Base-by-base conservation (phyloP, 2,797 vertebrate species). In the Tarsius wallacei region DNA sequence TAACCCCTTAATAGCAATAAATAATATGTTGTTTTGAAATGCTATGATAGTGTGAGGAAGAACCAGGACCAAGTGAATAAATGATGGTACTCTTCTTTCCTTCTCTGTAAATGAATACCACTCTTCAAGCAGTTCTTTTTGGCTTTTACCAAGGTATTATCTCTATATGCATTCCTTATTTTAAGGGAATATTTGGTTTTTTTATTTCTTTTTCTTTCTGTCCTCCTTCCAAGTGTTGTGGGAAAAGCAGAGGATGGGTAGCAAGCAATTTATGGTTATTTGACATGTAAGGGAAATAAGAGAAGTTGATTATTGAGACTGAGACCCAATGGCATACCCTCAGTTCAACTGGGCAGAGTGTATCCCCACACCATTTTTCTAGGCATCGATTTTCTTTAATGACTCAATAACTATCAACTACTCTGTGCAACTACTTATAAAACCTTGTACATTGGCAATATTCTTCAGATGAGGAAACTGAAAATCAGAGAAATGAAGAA, bases 401-500 rank as follows among this genome's bases (percentile, higher is more conserved):
- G 55, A 83, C 53, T 83, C 47, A 93, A 7, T 74, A 85, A 64
- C n/a, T 78, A 26, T 90, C 66, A 82, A 73, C 74, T 94, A 8
- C n/a, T 89, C 31, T 91, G 24, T 90, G 8, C 36, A 17, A 63
- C 87, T 86, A 64, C 83, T 81, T 91, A 53, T 89, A 28, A 53
- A 61, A 96, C 26, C 49, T 82, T 92, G 47, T 71, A 91, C 47
- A 74, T 90, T 91, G 31, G 9, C 57, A 95, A 2, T 76, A 33
- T 81, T 90, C 55, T 87, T 93, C 84, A 93, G 28, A 88, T 86
- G 31, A 94, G 36, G 26, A 93, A 88, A 73, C 84, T 77, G 16
- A 93, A 96, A 77, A 82, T 85, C 47, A 91, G 49, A 61, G 21
- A 89, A 59, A 42, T 68, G 90, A 90, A 84, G 68, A 94, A 71